A percentile compares a stretch with the other conserved stretches of the same genome.
These are phyloP conservation scores for Callyntrura guangdongensis DNA, from an alignment of 2,888 invertebrate species.

Conservation along the genomic window DNA sequence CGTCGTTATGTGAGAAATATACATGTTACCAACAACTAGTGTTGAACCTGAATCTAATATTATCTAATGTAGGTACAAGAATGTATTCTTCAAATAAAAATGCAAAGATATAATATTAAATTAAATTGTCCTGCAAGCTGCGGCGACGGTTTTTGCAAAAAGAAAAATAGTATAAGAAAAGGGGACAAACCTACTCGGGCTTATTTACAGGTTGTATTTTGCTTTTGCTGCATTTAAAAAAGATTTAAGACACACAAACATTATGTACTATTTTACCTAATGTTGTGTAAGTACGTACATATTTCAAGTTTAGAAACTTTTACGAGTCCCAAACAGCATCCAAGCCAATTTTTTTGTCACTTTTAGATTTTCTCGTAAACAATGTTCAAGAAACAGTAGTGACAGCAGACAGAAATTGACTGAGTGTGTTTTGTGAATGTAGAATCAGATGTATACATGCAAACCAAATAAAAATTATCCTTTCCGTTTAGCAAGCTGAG, in stretches of 20 bases:
- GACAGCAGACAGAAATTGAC: neutral
- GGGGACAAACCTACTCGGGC: neutral
- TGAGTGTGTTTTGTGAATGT: neutral
- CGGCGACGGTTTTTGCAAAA: neutral
- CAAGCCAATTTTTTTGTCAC: conserved; percentile 34
- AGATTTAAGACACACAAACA: conserved; percentile 59
- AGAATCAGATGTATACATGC: conserved; percentile 24
- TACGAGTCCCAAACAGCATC: conserved; percentile 48
- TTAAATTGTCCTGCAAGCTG: conserved; percentile 2
- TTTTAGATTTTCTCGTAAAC: conserved; percentile 64
- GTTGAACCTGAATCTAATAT: neutral
- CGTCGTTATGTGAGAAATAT: neutral
- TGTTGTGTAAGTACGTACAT: conserved; percentile 57
- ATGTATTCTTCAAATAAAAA: neutral
- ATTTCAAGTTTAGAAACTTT: conserved; percentile 58
- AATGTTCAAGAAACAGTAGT: neutral
- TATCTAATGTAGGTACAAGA: neutral
- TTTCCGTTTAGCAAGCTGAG: neutral
- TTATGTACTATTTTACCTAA: conserved; percentile 52
- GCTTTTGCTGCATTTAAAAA: conserved; percentile 42
- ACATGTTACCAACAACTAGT: neutral
- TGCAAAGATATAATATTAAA: neutral
- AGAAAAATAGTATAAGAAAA: neutral
- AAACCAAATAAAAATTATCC: conserved; percentile 45
- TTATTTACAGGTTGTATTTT: conserved; percentile 12